phyloP scores from a whole-genome alignment of 2,888 invertebrate genomes.

The Notocelia uddmanniana region DNA sequence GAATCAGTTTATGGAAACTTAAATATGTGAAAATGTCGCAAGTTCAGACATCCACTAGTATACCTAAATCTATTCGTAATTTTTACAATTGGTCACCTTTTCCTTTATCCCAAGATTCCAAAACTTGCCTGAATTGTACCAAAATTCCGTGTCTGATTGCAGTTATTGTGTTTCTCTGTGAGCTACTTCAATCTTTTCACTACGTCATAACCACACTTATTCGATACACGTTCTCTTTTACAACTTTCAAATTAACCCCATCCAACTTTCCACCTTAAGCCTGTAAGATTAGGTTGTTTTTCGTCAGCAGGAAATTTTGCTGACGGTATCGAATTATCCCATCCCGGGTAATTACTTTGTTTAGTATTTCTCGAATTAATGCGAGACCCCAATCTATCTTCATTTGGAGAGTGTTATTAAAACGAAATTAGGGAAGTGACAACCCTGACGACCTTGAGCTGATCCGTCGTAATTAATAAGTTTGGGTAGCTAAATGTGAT shows the following conservation, averaged over 20 bases:
- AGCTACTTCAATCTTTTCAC: constrained; percentile 12
- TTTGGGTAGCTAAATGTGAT: constrained; percentile 10
- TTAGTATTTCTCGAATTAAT: constrained; percentile 54
- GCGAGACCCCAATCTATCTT: constrained; percentile 44
- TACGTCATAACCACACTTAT: constrained; percentile 15
- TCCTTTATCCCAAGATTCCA: too few species aligned
- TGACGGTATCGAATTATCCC: constrained; percentile 30
- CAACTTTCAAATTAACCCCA: constrained; percentile 18
- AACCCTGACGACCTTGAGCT: constrained; percentile 25
- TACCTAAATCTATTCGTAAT: too few species aligned
- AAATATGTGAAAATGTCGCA: too few species aligned
- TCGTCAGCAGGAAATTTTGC: background rate
- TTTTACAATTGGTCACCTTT: too few species aligned
- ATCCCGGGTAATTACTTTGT: constrained; percentile 58
- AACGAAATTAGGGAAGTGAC: constrained; percentile 33
- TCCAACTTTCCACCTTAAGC: constrained; percentile 5
- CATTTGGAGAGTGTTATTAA: constrained; percentile 44
- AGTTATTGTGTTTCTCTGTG: background rate
- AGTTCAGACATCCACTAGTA: too few species aligned
- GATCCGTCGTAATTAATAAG: constrained; percentile 35
- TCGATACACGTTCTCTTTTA: constrained; percentile 32
- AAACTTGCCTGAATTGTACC: background rate
- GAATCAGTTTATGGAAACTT: too few species aligned
- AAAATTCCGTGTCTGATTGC: background rate
- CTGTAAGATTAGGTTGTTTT: constrained; percentile 7